Base-by-base conservation (phyloP, 2,888 invertebrate genomes). In the Thecophora atra region DNA sequence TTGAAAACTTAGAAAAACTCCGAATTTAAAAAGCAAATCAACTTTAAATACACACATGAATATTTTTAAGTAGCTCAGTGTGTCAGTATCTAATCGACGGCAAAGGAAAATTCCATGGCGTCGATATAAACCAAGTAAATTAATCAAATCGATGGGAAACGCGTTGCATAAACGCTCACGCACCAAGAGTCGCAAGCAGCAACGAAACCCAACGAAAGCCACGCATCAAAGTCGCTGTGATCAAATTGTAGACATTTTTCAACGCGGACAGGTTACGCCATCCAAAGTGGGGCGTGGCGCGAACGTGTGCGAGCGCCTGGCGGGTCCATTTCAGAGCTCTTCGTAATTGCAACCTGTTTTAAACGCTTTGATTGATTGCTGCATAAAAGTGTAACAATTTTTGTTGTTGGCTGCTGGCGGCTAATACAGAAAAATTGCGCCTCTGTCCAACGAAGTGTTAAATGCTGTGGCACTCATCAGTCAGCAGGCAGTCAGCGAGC, bases 181-280 rank as follows among this genome's bases (percentile, higher is more conserved):
- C 54, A 21, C 54, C 17, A 47, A 47, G 21, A 19, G 13, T 19
- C 58, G 24, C 2, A 6, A n/a, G 24, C 56, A 56, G 21, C 58
- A 26, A 58, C 58, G 5, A 8, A 15, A 30, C 21, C 30, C 11
- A 17, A 21, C 19, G 26, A 47, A 7, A 58, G 26, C 21, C 8
- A 58, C 30, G 6, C 5, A 21, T 52, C 13, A 8, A 52, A 28
- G 30, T 26, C 28, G 26, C 28, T 58, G 15, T 13, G 24, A 15
- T 58, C 28, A 24, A 58, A 58, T 58, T 58, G 26, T 28, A 8
- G 4, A 58, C 58, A 58, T 58, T 28, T 26, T 58, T 58, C 58
- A 58, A 28, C 28, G 58, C 58, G 58, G 28, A 58, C 58, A 24
- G 28, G 58, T 58, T 58, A 58, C 58, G 58, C 58, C 58, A 58